A percentile compares a stretch with the other conserved stretches of the same genome.
phyloP scores from a whole-genome alignment of 1,140 invertebrate species.

The Ctenoplectra terminalis region DNA sequence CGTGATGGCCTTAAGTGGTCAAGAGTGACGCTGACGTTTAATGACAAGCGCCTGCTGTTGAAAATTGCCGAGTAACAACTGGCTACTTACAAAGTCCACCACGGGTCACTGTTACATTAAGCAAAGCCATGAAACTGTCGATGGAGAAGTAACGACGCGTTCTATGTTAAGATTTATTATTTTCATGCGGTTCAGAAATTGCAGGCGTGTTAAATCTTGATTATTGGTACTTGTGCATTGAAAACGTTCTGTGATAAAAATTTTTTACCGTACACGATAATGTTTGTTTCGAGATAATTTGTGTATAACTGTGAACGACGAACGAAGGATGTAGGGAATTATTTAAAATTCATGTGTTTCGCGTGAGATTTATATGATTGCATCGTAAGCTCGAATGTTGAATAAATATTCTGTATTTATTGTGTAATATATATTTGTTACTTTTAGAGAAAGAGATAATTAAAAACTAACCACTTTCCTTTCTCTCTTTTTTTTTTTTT shows the following conservation, averaged over 20 bases:
- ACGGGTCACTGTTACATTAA: constrained; percentile 17
- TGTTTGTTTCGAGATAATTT: neutral
- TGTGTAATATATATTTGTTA: too few species aligned
- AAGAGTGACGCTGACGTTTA: constrained; percentile 23
- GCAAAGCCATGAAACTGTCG: neutral
- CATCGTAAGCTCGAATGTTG: too few species aligned
- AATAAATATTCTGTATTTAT: too few species aligned
- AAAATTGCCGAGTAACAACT: constrained; percentile 22
- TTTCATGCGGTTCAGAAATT: neutral
- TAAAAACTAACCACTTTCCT: too few species aligned
- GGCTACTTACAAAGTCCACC: constrained; percentile 21
- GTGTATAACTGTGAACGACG: neutral
- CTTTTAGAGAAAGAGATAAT: too few species aligned
- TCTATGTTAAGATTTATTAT: neutral
- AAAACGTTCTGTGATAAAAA: neutral
- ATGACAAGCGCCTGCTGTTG: constrained; percentile 22
- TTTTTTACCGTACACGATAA: neutral
- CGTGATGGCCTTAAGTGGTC: constrained; percentile 13
- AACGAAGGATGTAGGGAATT: neutral
- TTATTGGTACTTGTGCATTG: neutral
- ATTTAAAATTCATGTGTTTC: neutral
- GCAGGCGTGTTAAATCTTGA: neutral
- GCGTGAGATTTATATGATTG: too few species aligned
- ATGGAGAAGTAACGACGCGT: neutral
- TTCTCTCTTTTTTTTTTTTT: too few species aligned